Base-by-base conservation (phyloP, 2,797 vertebrate species). In the Pteronotus mesoamericanus region DNA sequence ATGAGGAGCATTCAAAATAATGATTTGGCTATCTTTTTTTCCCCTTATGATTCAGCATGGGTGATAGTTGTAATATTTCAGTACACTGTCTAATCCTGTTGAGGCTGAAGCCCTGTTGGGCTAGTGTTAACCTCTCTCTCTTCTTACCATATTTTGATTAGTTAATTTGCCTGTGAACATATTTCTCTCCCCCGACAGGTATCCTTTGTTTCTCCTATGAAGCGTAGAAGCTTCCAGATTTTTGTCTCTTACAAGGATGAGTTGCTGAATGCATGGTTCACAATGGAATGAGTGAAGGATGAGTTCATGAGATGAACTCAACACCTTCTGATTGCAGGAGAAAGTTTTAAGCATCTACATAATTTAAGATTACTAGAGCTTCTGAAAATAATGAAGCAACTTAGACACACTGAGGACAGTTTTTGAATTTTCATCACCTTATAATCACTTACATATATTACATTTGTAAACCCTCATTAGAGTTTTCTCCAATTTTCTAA, bases 1-100 rank as follows among this genome's bases (percentile, higher is more conserved):
- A 89, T 77, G 44, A 88, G 26, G 19, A 85, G 77, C 16, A 51
- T 57, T 89, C 12, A 95, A 55, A 95, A 89, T 93, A 92, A 95
- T 83, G 66, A 93, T 75, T 88, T 59, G 89, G 18, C 53, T 79
- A 42, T 77, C 34, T 89, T 90, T 77, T 77, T 61, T 51, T 77
- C 37, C 83, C 87, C 34, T 87, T 78, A 57, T 34, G 44, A 61
- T 89, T 95, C 71, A 82, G 24, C 34, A 61, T 48, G 34, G 19
- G 66, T 21, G 29, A 21, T 57, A 53, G 16, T 69, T 93, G 15
- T 39, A 79, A 59, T 37, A 82, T 92, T 94, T 94, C 34, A 16
- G 3, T 71, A 64, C 15, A n/a, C 2, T 55, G 4, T 94, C 19
- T n/a, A 61, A 57, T 66, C 0, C 11, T 48, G 0, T 48, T 80